Percentiles rank a stretch among this genome's conserved stretches.
phyloP scores from a whole-genome alignment of 2,888 invertebrate species.

The Drosophila hamatofila region DNA sequence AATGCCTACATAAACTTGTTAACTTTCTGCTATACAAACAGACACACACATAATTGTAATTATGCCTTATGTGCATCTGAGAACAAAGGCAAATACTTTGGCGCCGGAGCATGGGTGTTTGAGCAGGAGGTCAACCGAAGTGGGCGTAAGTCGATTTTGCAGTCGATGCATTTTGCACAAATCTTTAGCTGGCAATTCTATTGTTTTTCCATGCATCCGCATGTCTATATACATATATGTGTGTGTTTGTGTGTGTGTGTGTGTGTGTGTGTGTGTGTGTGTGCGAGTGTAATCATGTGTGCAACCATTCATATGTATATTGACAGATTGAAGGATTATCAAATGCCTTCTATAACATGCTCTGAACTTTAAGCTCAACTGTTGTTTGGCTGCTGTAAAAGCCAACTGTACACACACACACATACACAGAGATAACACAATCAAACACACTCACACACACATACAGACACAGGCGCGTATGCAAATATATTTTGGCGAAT shows the following conservation, averaged over 20 bases:
- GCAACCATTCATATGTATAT: slow-evolving; percentile 61
- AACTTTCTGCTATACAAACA: slow-evolving; percentile 9
- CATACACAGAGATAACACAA: not conserved
- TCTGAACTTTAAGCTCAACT: slow-evolving; percentile 63
- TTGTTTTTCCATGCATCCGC: slow-evolving; percentile 17
- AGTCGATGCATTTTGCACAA: slow-evolving; percentile 54
- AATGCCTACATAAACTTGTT: slow-evolving; percentile 44
- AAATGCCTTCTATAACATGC: slow-evolving; percentile 65
- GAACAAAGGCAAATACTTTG: slow-evolving; percentile 65
- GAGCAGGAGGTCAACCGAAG: slow-evolving; percentile 26
- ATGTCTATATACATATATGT: not conserved
- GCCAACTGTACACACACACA: slow-evolving; percentile 19
- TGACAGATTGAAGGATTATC: slow-evolving; percentile 78
- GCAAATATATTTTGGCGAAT: slow-evolving; percentile 31
- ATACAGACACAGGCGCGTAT: slow-evolving; percentile 18
- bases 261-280: slow-evolving; percentile 11
- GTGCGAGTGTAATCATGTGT: slow-evolving; percentile 52
- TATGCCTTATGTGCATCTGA: slow-evolving; percentile 56
- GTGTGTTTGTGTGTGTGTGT: not conserved
- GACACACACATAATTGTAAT: slow-evolving; percentile 56
- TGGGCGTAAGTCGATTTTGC: slow-evolving; percentile 53
- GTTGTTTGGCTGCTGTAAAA: slow-evolving; percentile 49
- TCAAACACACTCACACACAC: slow-evolving; percentile 3
- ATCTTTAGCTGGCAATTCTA: slow-evolving; percentile 21
- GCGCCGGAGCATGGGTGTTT: slow-evolving; percentile 12